A percentile compares a stretch with the other conserved stretches of the same genome.
Evolutionary conservation across 2,113 vertebrate species (phyloP).

Genomic region (Grammomys surdaster): DNA sequence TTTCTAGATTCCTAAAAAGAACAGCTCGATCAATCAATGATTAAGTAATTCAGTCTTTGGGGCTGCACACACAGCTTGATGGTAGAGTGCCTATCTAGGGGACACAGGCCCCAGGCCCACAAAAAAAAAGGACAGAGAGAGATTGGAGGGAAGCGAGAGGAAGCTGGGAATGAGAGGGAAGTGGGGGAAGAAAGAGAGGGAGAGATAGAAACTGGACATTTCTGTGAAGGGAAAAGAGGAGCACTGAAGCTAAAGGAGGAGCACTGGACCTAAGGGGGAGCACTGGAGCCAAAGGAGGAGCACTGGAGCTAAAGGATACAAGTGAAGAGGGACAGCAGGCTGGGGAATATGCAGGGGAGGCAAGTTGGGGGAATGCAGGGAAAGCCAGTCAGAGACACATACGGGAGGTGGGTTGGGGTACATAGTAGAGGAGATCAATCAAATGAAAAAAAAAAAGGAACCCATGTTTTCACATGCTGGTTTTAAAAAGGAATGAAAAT

Average conservation of each 20-base stretch:
- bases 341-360: too few species aligned
- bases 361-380: too few species aligned
- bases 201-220: background rate
- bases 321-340: too few species aligned
- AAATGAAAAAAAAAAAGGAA: background rate
- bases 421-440: background rate
- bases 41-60: constrained; percentile 6
- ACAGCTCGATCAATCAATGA: background rate
- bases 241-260: too few species aligned
- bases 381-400: accelerated
- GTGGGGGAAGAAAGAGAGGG: too few species aligned
- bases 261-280: too few species aligned
- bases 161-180: too few species aligned
- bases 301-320: background rate
- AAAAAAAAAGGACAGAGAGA: background rate
- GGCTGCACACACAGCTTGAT: background rate
- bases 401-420: too few species aligned
- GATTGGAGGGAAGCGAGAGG: background rate
- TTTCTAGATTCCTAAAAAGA: background rate
- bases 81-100: background rate
- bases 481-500: background rate
- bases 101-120: background rate
- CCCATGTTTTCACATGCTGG: background rate
- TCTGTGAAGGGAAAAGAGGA: background rate
- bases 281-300: too few species aligned